Evolutionary conservation across 2,888 invertebrate species (phyloP).

Genomic region (Blastobasis lacticolella): DNA sequence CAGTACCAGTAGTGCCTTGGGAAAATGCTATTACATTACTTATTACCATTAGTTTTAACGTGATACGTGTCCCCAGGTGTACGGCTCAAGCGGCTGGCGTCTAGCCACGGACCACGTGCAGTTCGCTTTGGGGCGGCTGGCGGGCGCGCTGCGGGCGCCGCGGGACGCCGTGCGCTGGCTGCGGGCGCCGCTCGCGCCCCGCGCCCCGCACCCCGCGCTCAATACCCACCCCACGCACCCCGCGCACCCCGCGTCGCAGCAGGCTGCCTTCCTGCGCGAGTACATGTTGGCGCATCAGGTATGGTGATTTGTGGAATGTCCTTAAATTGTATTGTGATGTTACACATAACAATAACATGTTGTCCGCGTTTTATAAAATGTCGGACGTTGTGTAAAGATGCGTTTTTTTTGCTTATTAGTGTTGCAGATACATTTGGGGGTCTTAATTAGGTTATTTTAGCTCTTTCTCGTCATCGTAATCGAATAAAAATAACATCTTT

Average conservation of each 20-base stretch:
- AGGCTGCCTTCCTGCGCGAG: slow-evolving; percentile 88
- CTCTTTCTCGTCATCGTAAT: no score
- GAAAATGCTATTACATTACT: no score
- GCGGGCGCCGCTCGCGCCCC: slow-evolving; percentile 82
- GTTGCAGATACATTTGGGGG: no score
- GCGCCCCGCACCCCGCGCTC: slow-evolving; percentile 77
- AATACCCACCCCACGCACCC: slow-evolving; percentile 52
- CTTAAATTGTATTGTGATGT: no score
- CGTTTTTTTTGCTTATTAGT: no score
- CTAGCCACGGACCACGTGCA: slow-evolving; percentile 96
- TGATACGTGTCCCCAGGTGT: slow-evolving; percentile 67
- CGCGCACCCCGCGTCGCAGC: slow-evolving; percentile 82
- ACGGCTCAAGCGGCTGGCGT: slow-evolving; percentile 87
- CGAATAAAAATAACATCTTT: no score
- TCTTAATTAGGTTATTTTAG: no score
- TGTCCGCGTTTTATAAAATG: no score
- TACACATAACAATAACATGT: no score
- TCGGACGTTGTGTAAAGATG: no score
- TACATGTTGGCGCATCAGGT: slow-evolving; percentile 91
- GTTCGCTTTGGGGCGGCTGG: slow-evolving; percentile 93
- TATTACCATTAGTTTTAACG: no score
- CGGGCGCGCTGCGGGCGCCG: slow-evolving; percentile 85
- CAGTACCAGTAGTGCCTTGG: no score
- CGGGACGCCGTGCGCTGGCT: slow-evolving; percentile 76
- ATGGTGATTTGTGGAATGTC: slow-evolving; percentile 1